Base-by-base conservation (phyloP, 2,888 invertebrate species). In the Theristus sp. region DNA sequence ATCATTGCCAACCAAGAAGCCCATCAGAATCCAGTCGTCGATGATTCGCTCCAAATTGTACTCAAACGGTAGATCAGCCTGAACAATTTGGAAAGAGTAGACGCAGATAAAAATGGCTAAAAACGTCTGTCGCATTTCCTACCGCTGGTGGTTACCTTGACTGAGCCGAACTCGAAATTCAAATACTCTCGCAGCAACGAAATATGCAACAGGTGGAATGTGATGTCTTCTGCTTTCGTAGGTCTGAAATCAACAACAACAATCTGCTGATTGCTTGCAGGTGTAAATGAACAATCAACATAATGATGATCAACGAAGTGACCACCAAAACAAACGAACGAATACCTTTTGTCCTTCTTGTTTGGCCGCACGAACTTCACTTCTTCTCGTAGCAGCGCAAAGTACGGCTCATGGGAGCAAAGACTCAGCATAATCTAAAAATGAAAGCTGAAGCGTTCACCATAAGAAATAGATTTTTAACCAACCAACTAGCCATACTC, bases 11-110 rank as follows among this genome's bases (percentile, higher is more conserved):
- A 96, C 88, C 28, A 96, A 77, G 75, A 94, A 94, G 0, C 91
- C 89, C 89, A 96, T 89, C 25, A 96, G 75, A 30, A 96, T 85
- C 94, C 96, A 98, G 75, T 98, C 96, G 73, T 98, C 96, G 29
- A 96, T 89, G 60, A 98, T 82, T 65, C 84, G 84, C 72, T 94
- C 90, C 67, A 93, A 80, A 74, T 91, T 84, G 74, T 82, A 93
- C 1, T 78, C 75, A 75, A 93, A 89, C 0, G 82, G 77, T 10
- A 88, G 71, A 28, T 65, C 66, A 10, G 66, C 66, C 75, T 76
- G 66, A 30, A 67, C 62, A 6, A 38, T 38, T n/a, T n/a, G n/a
- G n/a, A n/a, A n/a, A n/a, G n/a, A n/a, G n/a, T n/a, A n/a, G n/a
- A n/a, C n/a, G n/a, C n/a, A n/a, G n/a, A n/a, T n/a, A n/a, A n/a